Conservation (phyloP, 2,113 vertebrate genomes). For the Malurus elegans region DNA sequence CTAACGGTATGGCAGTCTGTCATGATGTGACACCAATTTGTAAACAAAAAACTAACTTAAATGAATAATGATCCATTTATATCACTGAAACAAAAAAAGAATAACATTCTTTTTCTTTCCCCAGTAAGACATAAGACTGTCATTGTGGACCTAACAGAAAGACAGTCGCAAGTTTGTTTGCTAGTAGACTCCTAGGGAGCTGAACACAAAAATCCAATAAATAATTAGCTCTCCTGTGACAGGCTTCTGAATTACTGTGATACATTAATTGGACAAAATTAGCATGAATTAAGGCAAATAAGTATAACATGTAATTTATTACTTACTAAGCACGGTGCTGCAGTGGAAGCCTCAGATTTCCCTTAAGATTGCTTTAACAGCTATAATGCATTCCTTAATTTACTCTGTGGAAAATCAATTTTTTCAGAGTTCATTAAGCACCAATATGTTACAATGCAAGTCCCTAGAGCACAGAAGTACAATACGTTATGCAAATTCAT, state of each 20-base stretch:
- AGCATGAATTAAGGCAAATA: conserved; percentile 99
- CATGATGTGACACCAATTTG: conserved; percentile 37
- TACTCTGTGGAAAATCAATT: conserved; percentile 99
- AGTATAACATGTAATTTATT: conserved; percentile 99
- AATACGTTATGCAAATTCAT: conserved; percentile 98
- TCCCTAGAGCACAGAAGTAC: conserved; percentile 92
- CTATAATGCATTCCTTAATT: conserved; percentile 99
- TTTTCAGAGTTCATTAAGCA: conserved; percentile 99
- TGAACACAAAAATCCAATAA: conserved; percentile 88
- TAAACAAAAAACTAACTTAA: conserved; percentile 69
- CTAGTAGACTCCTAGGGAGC: conserved; percentile 84
- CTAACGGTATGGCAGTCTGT: conserved; percentile 63
- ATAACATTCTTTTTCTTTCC: conserved; percentile 46
- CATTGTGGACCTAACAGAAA: conserved; percentile 74
- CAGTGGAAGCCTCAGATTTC: conserved; percentile 96
- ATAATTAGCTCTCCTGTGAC: conserved; percentile 99
- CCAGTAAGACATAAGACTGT: conserved; percentile 73
- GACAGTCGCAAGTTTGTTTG: conserved; percentile 85
- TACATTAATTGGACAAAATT: conserved; percentile 99
- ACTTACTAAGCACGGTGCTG: conserved; percentile 98
- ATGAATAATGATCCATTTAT: conserved; percentile 67
- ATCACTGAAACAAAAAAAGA: conserved; percentile 61
- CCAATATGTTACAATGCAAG: conserved; percentile 99
- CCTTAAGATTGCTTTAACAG: conserved; percentile 99
- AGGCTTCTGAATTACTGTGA: conserved; percentile 95